A percentile compares a stretch with the other conserved stretches of the same genome.
phyloP scores from a whole-genome alignment of 2,888 invertebrate species.

The Leptogaster cylindrica region DNA sequence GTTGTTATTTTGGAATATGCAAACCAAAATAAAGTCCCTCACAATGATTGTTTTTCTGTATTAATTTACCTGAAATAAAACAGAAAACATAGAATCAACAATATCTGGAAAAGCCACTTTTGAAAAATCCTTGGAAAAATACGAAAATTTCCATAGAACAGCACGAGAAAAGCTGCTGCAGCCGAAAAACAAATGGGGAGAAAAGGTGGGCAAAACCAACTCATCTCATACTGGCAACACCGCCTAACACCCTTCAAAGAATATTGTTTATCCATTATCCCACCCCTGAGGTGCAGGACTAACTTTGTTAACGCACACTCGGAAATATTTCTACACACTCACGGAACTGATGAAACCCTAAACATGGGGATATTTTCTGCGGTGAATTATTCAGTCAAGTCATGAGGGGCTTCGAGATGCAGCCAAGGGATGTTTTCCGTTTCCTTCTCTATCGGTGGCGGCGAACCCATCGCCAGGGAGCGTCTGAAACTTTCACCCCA shows the following conservation, averaged over 20 bases:
- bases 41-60: too few species aligned
- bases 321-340: background rate
- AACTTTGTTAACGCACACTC: conserved; percentile 35
- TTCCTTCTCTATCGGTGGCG: background rate
- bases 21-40: too few species aligned
- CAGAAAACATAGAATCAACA: too few species aligned
- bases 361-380: conserved; percentile 21
- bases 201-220: too few species aligned
- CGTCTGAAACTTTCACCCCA: background rate
- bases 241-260: conserved; percentile 30
- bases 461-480: background rate
- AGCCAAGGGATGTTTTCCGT: conserved; percentile 2
- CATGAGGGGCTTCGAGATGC: conserved; percentile 22
- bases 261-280: conserved; percentile 35
- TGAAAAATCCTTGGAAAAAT: too few species aligned
- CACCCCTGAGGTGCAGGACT: conserved; percentile 17
- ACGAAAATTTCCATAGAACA: too few species aligned
- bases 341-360: background rate
- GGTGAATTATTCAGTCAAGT: conserved; percentile 34
- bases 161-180: too few species aligned
- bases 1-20: too few species aligned
- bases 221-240: conserved; percentile 20
- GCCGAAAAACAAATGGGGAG: too few species aligned
- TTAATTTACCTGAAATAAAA: too few species aligned
- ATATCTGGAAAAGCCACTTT: too few species aligned